Evolutionary conservation across 2,888 invertebrate species (phyloP), one percentile per base, ranked within the genome.

Genomic region (Caenorhabditis afra): DNA sequence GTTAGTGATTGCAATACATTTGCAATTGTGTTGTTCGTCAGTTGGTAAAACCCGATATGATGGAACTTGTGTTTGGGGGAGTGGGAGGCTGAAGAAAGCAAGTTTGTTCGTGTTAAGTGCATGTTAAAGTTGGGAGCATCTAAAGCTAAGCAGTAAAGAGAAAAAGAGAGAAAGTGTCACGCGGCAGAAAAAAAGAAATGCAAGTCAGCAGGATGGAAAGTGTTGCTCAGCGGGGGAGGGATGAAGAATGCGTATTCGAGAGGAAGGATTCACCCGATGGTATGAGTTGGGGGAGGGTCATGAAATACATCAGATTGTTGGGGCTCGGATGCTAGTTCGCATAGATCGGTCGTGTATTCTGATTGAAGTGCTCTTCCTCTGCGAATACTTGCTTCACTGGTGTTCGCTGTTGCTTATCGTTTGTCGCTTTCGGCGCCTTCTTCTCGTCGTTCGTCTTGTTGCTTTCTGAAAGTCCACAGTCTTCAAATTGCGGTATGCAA

Each of bases 331-430:
- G 10, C 20, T 59, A 79, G 41, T 73, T 79, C 45, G 74, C 79
- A 64, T 67, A 79, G 20, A 79, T 74, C 12, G 79, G 74, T 37
- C 62, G 29, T 8, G 71, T 67, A 29, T 58, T 53, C 47, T 79
- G 68, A 14, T 55, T 75, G 64, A 73, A 64, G 29, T 73, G 73
- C 14, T 79, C 79, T 20, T 79, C 74, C 20, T 79, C 79, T 7
- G 68, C 58, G 61, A 74, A 79, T 29, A 79, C 59, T 75, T 79
- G 68, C 44, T 74, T 61, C 59, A 74, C 79, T 2, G 73, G 37
- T 45, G 62, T 65, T 59, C 58, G 53, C 41, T 29, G 29, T 7
- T 3, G 7, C 29, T 58, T 73, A n/a, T 73, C 73, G 73, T 41
- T 58, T 3, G 4, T 7, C 14, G 73, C 29, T 41, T 66, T 70